phyloP scores from a whole-genome alignment of 2,888 invertebrate genomes.

The Formica aserva region DNA sequence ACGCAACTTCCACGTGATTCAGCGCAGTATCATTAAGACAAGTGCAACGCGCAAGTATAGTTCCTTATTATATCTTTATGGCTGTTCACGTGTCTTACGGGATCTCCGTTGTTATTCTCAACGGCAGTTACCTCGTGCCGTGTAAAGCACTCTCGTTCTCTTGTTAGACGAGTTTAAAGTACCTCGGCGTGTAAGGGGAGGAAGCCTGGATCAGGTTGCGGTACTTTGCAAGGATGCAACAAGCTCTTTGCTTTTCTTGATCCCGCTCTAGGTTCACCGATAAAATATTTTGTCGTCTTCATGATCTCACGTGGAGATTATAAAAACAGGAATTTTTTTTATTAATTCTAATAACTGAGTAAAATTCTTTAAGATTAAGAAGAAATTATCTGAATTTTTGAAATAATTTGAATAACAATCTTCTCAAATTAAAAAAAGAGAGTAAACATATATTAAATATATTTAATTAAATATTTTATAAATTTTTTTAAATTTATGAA shows the following conservation, averaged over 20 bases:
- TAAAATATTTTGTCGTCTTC: slow-evolving; percentile 44
- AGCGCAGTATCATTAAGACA: slow-evolving; percentile 51
- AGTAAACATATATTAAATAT: no score
- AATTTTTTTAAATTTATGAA: not conserved
- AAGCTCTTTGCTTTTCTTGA: slow-evolving; percentile 49
- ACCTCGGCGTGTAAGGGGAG: slow-evolving; percentile 53
- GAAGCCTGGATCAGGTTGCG: slow-evolving; percentile 60
- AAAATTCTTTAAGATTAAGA: not conserved
- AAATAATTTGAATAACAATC: not conserved
- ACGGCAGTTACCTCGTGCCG: slow-evolving; percentile 51
- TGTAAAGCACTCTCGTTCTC: slow-evolving; percentile 59
- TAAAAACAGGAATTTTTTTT: slow-evolving; percentile 18
- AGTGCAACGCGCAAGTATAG: slow-evolving; percentile 47
- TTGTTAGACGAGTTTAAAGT: slow-evolving; percentile 67
- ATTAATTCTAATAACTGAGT: slow-evolving; percentile 8
- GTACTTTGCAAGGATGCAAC: slow-evolving; percentile 50
- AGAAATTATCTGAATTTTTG: not conserved
- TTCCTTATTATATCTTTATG: slow-evolving; percentile 56
- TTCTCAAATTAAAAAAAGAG: not conserved
- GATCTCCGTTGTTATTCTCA: slow-evolving; percentile 58
- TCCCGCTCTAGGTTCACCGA: slow-evolving; percentile 18
- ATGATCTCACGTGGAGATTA: not conserved
- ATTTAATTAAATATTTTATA: no score
- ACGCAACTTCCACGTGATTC: slow-evolving; percentile 43
- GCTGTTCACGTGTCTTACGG: slow-evolving; percentile 48